These are phyloP conservation scores for Spheniscus humboldti DNA, from an alignment of 2,797 vertebrate genomes.

Conservation along the genomic window DNA sequence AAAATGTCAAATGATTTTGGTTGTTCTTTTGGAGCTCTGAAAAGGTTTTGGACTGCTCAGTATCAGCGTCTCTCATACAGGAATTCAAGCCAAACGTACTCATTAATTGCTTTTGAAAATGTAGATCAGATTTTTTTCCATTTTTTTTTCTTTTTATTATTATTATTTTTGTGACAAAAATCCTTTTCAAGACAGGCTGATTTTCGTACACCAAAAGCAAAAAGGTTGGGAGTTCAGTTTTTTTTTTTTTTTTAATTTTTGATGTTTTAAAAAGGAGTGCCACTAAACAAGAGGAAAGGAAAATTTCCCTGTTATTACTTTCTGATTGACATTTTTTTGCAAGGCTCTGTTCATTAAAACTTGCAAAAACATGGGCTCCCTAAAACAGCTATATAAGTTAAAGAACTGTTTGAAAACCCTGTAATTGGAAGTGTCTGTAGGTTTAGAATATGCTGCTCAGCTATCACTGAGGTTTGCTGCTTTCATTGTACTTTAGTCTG, in stretches of 20 bases:
- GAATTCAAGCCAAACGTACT: not conserved
- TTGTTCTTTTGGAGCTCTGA: not conserved
- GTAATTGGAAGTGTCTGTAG: constrained; percentile 33
- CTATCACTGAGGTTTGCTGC: constrained; percentile 22
- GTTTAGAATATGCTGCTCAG: constrained; percentile 8
- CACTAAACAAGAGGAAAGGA: not conserved
- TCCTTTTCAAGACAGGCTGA: not conserved
- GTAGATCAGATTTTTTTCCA: not conserved
- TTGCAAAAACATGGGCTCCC: not conserved
- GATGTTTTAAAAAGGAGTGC: not conserved
- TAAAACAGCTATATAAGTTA: not conserved
- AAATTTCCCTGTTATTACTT: not conserved
- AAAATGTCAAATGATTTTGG: not conserved
- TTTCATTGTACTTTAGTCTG: constrained; percentile 41
- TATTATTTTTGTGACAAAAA: not conserved
- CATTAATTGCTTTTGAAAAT: not conserved
- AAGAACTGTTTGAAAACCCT: not conserved
- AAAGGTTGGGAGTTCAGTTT: not conserved
- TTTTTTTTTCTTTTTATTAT: not conserved
- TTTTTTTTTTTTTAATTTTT: not conserved
- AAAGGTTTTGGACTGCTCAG: not conserved
- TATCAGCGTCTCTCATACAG: not conserved
- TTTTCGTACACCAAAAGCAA: not conserved
- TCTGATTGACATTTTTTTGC: not conserved
- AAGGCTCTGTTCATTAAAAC: not conserved